Conservation (phyloP, 2,888 invertebrate species). For the Mythimna vitellina region DNA sequence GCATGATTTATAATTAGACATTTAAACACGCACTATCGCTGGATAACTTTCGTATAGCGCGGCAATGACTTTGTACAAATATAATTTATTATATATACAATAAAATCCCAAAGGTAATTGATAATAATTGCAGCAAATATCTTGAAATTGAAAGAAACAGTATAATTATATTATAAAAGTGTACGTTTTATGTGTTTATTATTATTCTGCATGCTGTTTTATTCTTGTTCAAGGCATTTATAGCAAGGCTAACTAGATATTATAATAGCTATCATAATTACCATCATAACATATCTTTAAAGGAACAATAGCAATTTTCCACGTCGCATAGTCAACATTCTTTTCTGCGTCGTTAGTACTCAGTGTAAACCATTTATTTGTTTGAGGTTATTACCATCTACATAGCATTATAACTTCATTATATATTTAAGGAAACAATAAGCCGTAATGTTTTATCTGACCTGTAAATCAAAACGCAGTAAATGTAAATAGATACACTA, state of each 20-base stretch:
- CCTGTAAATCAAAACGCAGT: constrained; percentile 50
- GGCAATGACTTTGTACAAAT: constrained; percentile 11
- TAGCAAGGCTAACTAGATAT: constrained; percentile 37
- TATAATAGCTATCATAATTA: constrained; percentile 43
- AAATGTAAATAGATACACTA: constrained; percentile 56
- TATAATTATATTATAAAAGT: constrained; percentile 10
- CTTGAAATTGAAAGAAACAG: constrained; percentile 6
- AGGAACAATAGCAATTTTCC: constrained; percentile 50
- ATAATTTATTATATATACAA: constrained; percentile 10
- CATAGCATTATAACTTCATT: constrained; percentile 14
- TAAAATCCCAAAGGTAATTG: constrained; percentile 5
- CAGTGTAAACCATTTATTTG: constrained; percentile 45
- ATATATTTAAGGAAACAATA: constrained; percentile 51
- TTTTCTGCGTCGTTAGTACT: constrained; percentile 52
- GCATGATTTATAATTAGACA: constrained; percentile 58
- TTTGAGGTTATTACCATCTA: constrained; percentile 27
- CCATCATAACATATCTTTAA: constrained; percentile 37
- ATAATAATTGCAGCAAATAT: not conserved
- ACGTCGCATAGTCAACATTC: constrained; percentile 44
- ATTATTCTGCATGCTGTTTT: constrained; percentile 24
- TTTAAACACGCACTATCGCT: constrained; percentile 46
- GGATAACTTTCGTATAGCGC: constrained; percentile 18
- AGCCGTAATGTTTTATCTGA: constrained; percentile 40
- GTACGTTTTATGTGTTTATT: constrained; percentile 37
- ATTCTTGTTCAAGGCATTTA: constrained; percentile 33